Evolutionary conservation across 2,888 invertebrate genomes (phyloP).

Genomic region (Nemapogon koenigi): DNA sequence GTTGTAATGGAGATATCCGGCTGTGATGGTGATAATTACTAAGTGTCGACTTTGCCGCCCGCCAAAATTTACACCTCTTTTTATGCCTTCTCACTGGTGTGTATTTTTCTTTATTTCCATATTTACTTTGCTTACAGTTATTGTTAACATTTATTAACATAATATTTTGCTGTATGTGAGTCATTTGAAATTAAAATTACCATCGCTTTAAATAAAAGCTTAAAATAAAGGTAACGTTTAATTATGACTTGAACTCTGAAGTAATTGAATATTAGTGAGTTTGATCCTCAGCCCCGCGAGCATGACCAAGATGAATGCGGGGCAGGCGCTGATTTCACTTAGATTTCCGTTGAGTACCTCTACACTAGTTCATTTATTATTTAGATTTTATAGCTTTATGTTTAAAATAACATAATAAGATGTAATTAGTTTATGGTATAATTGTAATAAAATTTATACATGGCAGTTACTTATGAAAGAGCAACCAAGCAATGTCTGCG

Average conservation of each 20-base stretch:
- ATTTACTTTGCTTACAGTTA: conserved; percentile 34
- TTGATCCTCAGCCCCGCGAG: too few species aligned
- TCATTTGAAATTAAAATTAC: too few species aligned
- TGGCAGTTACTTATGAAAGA: conserved; percentile 3
- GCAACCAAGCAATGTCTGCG: conserved; percentile 24
- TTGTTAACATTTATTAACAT: too few species aligned
- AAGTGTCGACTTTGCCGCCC: conserved; percentile 45
- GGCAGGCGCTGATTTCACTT: too few species aligned
- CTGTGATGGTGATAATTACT: conserved; percentile 43
- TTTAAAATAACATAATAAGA: background rate
- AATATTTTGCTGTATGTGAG: too few species aligned
- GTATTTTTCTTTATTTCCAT: conserved; percentile 23
- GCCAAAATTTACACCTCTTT: conserved; percentile 40
- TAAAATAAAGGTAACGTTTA: too few species aligned
- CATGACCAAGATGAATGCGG: too few species aligned
- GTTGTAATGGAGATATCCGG: conserved; percentile 39
- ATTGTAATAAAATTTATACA: background rate
- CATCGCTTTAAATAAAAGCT: too few species aligned
- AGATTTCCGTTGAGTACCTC: too few species aligned
- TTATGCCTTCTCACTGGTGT: conserved; percentile 27
- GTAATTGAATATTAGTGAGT: too few species aligned
- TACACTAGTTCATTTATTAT: too few species aligned
- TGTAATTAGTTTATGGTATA: background rate
- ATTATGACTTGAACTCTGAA: too few species aligned
- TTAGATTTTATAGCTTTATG: background rate